Evolutionary conservation across 2,113 vertebrate species (phyloP).

Genomic region (Gymnobelideus leadbeateri): DNA sequence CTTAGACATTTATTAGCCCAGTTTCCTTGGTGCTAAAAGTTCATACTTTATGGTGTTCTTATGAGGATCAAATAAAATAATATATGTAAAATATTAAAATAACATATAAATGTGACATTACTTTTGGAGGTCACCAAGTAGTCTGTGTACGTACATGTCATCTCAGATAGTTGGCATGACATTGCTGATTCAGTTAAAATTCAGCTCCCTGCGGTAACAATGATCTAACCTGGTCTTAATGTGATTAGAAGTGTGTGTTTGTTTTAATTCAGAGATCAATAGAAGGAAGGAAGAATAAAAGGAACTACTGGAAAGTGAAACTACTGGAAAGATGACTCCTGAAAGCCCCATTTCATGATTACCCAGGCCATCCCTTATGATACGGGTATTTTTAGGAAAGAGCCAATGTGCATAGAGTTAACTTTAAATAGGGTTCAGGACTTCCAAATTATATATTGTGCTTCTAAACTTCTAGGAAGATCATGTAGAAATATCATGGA

Average conservation of each 20-base stretch:
- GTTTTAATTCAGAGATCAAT: too few relatives aligned
- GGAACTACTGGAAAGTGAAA: neutral
- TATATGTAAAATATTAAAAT: neutral
- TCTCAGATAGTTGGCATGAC: neutral
- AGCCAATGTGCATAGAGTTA: neutral
- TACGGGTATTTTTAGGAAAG: neutral
- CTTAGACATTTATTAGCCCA: too few relatives aligned
- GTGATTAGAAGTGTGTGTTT: too few relatives aligned
- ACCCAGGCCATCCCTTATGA: neutral
- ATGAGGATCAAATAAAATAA: neutral
- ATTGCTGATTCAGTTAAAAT: too few relatives aligned
- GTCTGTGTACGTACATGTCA: too few relatives aligned
- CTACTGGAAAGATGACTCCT: neutral
- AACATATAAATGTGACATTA: neutral
- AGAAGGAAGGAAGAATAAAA: too few relatives aligned
- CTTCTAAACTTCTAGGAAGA: neutral
- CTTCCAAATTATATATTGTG: neutral
- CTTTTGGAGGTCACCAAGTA: too few relatives aligned
- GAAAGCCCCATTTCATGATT: neutral
- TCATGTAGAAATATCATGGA: neutral
- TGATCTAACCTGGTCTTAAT: too few relatives aligned
- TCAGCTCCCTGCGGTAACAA: too few relatives aligned
- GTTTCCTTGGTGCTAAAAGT: too few relatives aligned
- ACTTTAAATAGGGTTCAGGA: neutral
- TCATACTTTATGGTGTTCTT: neutral